phyloP scores from a whole-genome alignment of 2,113 vertebrate species.

The Acrocephalus kingi region DNA sequence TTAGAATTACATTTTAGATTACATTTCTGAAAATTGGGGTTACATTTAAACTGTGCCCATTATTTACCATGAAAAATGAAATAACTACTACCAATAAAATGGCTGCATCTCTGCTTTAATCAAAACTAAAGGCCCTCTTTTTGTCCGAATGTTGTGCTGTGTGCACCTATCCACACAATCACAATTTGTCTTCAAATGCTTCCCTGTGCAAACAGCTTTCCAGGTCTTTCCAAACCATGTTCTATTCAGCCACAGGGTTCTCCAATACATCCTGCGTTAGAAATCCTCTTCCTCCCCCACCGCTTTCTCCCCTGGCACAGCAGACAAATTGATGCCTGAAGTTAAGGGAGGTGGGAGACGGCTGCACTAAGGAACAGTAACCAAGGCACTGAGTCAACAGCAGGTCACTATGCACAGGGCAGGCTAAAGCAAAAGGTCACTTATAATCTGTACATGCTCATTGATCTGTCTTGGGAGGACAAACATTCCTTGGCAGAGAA shows the following conservation, averaged over 20 bases:
- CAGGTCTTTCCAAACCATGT: not conserved
- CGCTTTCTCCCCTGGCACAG: not conserved
- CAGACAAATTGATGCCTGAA: not conserved
- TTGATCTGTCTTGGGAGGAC: conserved; percentile 16
- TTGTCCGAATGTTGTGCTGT: not conserved
- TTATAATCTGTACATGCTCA: not conserved
- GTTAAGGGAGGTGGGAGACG: not conserved
- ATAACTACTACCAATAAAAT: not conserved
- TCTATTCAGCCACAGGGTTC: not conserved
- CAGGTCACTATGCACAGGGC: not conserved
- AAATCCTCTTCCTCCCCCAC: not conserved
- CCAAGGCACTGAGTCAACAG: conserved; percentile 30
- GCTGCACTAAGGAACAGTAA: not conserved
- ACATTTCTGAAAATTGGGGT: not conserved
- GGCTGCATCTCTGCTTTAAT: not conserved
- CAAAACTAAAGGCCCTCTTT: not conserved
- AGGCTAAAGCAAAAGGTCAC: conserved; percentile 34
- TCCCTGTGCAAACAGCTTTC: not conserved
- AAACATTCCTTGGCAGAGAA: conserved; percentile 37
- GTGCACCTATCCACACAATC: not conserved
- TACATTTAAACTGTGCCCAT: not conserved
- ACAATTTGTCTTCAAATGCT: not conserved
- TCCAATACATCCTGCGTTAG: not conserved
- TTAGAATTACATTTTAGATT: not conserved
- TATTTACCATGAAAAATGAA: not conserved